Percentiles rank a stretch among this genome's conserved stretches.
These are phyloP conservation scores for Jordanella pulchra DNA, from an alignment of 2,797 vertebrate genomes.

Conservation along the genomic window DNA sequence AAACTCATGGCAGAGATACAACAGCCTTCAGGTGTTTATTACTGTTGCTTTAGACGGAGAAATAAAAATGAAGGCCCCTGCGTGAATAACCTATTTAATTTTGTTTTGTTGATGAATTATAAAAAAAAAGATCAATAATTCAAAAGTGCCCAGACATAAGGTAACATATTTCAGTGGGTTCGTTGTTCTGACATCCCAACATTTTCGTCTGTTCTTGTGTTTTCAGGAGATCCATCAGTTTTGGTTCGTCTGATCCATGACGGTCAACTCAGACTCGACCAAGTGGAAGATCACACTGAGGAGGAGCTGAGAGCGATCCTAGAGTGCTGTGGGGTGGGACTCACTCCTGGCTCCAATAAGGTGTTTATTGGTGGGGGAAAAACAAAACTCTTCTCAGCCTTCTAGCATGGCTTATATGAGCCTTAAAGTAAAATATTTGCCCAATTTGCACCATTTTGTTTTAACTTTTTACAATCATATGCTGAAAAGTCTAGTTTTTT, in stretches of 20 bases:
- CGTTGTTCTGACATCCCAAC: background rate
- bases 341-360: constrained; percentile 79
- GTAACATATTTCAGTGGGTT: background rate
- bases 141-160: background rate
- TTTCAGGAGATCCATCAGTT: constrained; percentile 85
- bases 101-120: no score
- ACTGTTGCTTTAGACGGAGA: background rate
- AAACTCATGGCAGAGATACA: constrained; percentile 78
- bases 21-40: constrained; percentile 80
- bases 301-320: constrained; percentile 85
- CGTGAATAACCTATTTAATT: no score
- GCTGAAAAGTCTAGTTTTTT: no score
- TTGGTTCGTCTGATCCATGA: constrained; percentile 91
- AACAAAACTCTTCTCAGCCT: background rate
- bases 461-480: background rate
- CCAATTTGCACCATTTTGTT: background rate
- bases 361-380: constrained; percentile 62
- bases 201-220: constrained; percentile 1
- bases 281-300: constrained; percentile 83
- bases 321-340: constrained; percentile 77
- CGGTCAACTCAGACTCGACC: constrained; percentile 85
- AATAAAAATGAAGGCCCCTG: background rate
- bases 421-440: background rate
- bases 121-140: background rate
- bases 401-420: background rate